These are phyloP conservation scores for Cynocephalus volans DNA, from an alignment of 2,113 vertebrate species.

Conservation along the genomic window DNA sequence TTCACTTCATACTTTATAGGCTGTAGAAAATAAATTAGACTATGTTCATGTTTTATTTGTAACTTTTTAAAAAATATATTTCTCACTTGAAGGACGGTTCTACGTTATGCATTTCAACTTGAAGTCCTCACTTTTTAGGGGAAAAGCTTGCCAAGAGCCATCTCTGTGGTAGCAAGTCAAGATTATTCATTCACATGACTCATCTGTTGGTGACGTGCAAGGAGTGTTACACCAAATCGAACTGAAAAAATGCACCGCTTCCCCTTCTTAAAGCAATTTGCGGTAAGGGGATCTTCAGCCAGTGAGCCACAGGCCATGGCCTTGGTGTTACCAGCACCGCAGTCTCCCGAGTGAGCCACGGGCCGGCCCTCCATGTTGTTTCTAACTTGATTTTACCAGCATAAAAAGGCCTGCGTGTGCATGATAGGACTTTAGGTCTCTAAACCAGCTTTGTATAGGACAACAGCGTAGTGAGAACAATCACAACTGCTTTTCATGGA, in stretches of 20 bases:
- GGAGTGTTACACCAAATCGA: neutral
- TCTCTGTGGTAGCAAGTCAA: neutral
- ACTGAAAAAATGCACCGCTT: neutral
- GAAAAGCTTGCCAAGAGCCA: neutral
- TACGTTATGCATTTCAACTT: neutral
- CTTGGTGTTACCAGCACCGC: no score
- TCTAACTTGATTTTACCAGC: neutral
- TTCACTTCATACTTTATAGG: neutral
- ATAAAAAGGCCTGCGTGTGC: neutral
- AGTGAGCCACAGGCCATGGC: no score
- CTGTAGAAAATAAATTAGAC: neutral
- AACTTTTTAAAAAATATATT: neutral
- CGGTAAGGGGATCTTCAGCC: no score
- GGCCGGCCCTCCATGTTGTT: neutral
- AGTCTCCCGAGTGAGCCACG: no score
- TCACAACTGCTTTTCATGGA: neutral
- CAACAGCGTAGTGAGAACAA: neutral
- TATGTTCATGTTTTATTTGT: neutral
- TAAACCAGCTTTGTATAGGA: neutral
- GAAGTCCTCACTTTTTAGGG: neutral
- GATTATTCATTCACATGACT: neutral
- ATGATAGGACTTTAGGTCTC: neutral
- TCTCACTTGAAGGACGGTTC: neutral
- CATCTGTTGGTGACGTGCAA: neutral
- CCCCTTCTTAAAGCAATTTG: neutral